Evolutionary conservation across 1,140 invertebrate species (phyloP).

Genomic region (Drosophila nebulosa): DNA sequence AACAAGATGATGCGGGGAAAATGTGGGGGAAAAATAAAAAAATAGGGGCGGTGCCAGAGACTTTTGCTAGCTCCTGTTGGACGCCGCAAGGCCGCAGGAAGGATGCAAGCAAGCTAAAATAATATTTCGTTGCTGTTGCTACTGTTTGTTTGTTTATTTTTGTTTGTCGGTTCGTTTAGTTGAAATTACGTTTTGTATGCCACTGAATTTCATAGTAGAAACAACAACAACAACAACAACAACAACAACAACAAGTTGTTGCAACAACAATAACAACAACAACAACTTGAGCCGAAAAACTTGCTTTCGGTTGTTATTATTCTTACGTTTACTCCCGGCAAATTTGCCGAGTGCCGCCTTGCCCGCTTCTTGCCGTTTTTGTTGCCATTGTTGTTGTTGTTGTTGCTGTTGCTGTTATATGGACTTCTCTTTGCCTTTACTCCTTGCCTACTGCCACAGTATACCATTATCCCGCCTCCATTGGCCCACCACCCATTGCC

Average conservation of each 20-base stretch:
- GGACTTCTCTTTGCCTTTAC: conserved; percentile 33
- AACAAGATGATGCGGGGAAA: neutral
- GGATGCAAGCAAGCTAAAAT: conserved; percentile 77
- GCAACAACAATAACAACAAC: conserved; percentile 13
- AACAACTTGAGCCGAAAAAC: conserved; percentile 67
- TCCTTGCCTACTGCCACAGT: conserved; percentile 27
- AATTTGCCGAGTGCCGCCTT: conserved; percentile 70
- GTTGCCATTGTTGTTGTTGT: neutral
- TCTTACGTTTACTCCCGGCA: conserved; percentile 76
- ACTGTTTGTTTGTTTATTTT: conserved; percentile 56
- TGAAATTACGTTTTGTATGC: conserved; percentile 78
- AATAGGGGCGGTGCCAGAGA: neutral
- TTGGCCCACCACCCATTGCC: conserved; percentile 3
- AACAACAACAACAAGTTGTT: conserved; percentile 11
- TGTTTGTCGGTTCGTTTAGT: conserved; percentile 77
- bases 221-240: conserved; percentile 15
- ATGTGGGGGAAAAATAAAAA: neutral
- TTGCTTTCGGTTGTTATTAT: conserved; percentile 77
- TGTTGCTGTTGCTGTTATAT: conserved; percentile 31
- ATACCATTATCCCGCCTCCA: conserved; percentile 46
- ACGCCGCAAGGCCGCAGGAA: conserved; percentile 64
- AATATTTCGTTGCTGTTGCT: conserved; percentile 70
- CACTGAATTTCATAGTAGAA: conserved; percentile 74
- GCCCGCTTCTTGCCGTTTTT: neutral
- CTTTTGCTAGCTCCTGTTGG: conserved; percentile 20